phyloP scores from a whole-genome alignment of 2,797 vertebrate species.

The Synaphobranchus kaupii region DNA sequence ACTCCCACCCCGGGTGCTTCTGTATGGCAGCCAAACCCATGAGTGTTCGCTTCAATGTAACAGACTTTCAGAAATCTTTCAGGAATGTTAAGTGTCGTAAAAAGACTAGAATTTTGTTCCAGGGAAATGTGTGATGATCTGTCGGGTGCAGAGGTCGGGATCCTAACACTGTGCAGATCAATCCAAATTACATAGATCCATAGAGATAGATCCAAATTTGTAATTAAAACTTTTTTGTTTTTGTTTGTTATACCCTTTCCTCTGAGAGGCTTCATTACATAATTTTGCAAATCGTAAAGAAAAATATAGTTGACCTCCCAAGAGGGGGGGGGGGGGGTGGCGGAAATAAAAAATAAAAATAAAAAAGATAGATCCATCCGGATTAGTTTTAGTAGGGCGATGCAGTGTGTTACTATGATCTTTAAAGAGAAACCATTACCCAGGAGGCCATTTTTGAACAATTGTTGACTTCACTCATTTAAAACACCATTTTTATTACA shows the following conservation, averaged over 20 bases:
- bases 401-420: not conserved
- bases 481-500: not conserved
- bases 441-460: not conserved
- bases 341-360: no score
- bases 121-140: not conserved
- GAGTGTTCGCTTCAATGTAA: not conserved
- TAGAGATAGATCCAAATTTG: not conserved
- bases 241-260: no score
- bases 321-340: no score
- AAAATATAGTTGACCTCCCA: no score
- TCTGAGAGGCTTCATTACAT: no score
- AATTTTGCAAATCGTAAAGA: no score
- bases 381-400: not conserved
- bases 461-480: not conserved
- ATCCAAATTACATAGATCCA: not conserved
- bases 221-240: no score
- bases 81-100: not conserved
- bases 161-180: not conserved
- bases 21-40: not conserved
- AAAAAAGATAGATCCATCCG: constrained; percentile 6
- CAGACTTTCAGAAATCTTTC: not conserved
- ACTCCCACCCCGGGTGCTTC: not conserved
- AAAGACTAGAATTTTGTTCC: not conserved
- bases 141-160: not conserved
- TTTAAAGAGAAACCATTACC: not conserved